These are phyloP conservation scores for Lithophane socia DNA, from an alignment of 2,888 invertebrate species.

Conservation along the genomic window DNA sequence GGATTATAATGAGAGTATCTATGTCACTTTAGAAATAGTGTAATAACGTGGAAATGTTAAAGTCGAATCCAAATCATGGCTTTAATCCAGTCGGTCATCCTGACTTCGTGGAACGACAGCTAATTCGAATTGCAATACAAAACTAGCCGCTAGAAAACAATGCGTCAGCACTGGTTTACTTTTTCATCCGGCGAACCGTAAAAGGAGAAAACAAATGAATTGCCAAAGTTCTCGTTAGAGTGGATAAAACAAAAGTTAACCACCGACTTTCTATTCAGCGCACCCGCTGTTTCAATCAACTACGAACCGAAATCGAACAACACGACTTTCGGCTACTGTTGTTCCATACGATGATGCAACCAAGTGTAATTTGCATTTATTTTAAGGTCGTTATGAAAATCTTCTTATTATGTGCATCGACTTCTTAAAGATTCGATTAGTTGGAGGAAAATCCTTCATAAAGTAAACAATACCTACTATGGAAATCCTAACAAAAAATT, in stretches of 20 bases:
- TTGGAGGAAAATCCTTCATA: background rate
- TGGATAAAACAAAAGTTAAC: constrained; percentile 75
- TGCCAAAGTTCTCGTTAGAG: constrained; percentile 74
- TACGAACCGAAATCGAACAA: constrained; percentile 73
- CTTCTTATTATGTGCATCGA: background rate
- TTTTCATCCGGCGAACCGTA: constrained; percentile 67
- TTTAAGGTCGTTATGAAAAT: background rate
- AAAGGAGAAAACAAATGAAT: constrained; percentile 76
- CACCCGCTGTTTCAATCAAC: constrained; percentile 82
- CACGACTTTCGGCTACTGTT: constrained; percentile 57
- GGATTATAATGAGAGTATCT: too few relatives aligned
- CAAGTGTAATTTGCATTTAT: constrained; percentile 26
- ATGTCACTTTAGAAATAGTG: background rate
- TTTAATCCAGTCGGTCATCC: constrained; percentile 3
- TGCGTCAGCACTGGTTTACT: constrained; percentile 67
- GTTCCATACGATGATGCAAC: constrained; percentile 21
- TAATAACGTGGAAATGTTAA: background rate
- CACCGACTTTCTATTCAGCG: constrained; percentile 80
- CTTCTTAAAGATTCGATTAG: background rate
- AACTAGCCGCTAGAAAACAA: constrained; percentile 62
- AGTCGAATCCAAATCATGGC: background rate
- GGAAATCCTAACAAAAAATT: constrained; percentile 9
- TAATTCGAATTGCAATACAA: constrained; percentile 50
- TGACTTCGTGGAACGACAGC: constrained; percentile 3
- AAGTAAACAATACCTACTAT: constrained; percentile 3